Percentiles rank a stretch among this genome's conserved stretches.
Conservation (phyloP, 2,888 invertebrate species). For the Alloscopus bannaensis region DNA sequence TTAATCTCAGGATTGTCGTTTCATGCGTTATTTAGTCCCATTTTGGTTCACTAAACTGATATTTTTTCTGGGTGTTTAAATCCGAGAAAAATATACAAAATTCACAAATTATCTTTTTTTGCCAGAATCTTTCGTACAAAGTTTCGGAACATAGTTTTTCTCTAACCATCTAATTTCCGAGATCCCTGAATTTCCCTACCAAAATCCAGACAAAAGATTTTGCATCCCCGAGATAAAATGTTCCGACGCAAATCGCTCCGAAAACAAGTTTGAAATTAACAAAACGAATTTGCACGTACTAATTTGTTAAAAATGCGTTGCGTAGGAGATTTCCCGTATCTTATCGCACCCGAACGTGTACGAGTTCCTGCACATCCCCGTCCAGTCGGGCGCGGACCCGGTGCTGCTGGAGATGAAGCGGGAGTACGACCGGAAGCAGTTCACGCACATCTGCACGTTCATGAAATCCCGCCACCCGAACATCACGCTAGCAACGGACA, state of each 20-base stretch:
- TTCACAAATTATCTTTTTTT: no score
- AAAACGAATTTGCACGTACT: no score
- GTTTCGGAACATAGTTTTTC: no score
- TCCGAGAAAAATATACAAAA: no score
- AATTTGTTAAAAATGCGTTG: no score
- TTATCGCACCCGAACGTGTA: conserved; percentile 93
- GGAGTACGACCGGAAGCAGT: conserved; percentile 93
- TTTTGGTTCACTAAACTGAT: conserved; percentile 5
- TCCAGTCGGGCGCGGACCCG: conserved; percentile 97
- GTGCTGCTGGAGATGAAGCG: conserved; percentile 97
- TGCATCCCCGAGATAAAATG: no score
- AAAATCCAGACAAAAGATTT: no score
- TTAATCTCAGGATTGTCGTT: background rate
- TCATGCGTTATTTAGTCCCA: background rate
- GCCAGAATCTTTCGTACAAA: no score
- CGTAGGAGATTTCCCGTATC: conserved; percentile 87
- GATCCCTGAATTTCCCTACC: no score
- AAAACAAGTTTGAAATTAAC: no score
- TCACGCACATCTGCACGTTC: conserved; percentile 91
- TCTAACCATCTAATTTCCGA: no score
- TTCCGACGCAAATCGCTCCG: no score
- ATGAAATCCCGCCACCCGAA: conserved; percentile 88
- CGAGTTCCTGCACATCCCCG: conserved; percentile 97
- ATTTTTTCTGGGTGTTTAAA: conserved; percentile 23
- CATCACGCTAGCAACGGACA: conserved; percentile 96